Base-by-base conservation (phyloP, 2,113 vertebrate species). In the Thamnophis sirtalis region DNA sequence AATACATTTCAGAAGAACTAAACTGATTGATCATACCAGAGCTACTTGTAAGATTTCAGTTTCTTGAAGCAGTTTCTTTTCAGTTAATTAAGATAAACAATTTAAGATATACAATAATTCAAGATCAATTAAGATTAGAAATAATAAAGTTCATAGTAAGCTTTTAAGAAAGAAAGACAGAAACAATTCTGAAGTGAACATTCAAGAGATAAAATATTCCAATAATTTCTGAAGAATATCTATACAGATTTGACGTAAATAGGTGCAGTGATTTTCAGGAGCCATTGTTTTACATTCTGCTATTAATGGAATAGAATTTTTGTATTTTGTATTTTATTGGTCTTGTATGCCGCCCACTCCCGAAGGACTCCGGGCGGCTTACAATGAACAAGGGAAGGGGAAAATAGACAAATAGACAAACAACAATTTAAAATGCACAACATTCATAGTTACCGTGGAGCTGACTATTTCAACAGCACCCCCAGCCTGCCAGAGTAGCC, bases 31-130 rank as follows among this genome's bases (percentile, higher is more conserved):
- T 91, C 84, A 91, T 50, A 60, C 48, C 19, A 56, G 38, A 90
- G 38, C 80, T 28, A 48, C 80, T 90, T 63, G 55, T 1, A 60
- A 91, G 5, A 26, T 60, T 86, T 91, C 43, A 85, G 38, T 86
- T 58, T 50, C 26, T 73, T 53, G 43, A 9, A 89, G 49, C 43
- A 68, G 48, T 48, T 89, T 17, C 22, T 8, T 89, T 63, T 49
- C n/a, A 73, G 60, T 90, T 90, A 73, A 90, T 90, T 73, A 90
- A 90, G 60, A 80, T 90, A 50, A 90, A 80, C 60, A 90, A 90
- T 51, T 51, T 90, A 73, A 80, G 60, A 90, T 73, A 38, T 53
- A 50, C 28, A 90, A 73, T 17, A 68, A 80, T 90, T 90, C 89
- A 90, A 80, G 60, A 90, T 90, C 89, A 90, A 53, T 73, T 90